These are phyloP conservation scores for Arrhopalites spinosus DNA, from an alignment of 2,888 invertebrate genomes.

Conservation along the genomic window DNA sequence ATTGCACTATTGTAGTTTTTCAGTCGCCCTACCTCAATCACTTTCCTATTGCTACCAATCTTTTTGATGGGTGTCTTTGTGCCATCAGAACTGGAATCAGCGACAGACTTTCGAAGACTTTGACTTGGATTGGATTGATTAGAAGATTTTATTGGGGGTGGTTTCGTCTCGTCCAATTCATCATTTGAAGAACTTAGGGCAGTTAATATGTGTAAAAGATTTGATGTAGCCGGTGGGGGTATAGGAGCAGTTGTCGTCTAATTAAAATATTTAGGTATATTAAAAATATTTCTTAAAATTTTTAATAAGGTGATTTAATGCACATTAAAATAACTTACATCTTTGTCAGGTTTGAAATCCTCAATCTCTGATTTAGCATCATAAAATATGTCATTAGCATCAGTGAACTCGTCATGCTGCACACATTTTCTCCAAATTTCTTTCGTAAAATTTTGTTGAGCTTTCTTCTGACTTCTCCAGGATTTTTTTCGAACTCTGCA, in stretches of 20 bases:
- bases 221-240: constrained; percentile 45
- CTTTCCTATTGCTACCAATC: not conserved
- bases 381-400: constrained; percentile 31
- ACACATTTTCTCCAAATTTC: constrained; percentile 54
- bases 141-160: too few species aligned
- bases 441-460: constrained; percentile 48
- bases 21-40: too few species aligned
- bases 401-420: constrained; percentile 22
- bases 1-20: too few species aligned
- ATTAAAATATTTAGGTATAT: not conserved
- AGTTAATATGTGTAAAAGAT: constrained; percentile 54
- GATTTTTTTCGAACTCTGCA: constrained; percentile 52
- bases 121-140: not conserved
- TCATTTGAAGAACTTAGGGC: constrained; percentile 54
- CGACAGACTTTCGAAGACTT: constrained; percentile 13
- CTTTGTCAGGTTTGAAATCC: not conserved
- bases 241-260: constrained; percentile 35
- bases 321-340: constrained; percentile 2
- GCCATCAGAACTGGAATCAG: not conserved
- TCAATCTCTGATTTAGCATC: constrained; percentile 27
- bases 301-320: not conserved
- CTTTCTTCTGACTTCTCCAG: constrained; percentile 45
- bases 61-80: not conserved
- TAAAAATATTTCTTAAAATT: not conserved
- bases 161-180: constrained; percentile 43